Conservation (phyloP, 2,888 invertebrate genomes). For the Caenorhabditis parvicauda region DNA sequence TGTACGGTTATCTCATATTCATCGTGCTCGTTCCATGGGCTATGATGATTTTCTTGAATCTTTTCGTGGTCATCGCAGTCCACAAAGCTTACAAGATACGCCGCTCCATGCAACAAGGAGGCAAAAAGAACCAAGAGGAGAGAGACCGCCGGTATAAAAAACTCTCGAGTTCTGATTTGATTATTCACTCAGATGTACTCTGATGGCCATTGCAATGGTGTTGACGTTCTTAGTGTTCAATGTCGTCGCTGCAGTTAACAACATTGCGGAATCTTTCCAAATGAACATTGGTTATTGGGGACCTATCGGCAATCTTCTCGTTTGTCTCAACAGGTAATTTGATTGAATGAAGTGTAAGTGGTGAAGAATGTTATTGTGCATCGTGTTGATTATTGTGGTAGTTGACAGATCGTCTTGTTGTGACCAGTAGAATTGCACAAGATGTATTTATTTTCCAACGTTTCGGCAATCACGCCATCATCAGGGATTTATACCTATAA, state of each 20-base stretch:
- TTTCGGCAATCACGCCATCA: no score
- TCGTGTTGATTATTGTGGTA: no score
- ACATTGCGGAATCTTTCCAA: conserved; percentile 51
- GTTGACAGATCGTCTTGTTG: no score
- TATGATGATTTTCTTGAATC: conserved; percentile 52
- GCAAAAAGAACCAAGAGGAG: conserved; percentile 43
- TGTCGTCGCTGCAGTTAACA: conserved; percentile 42
- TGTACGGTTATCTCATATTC: conserved; percentile 48
- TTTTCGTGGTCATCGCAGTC: conserved; percentile 48
- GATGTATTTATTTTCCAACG: no score
- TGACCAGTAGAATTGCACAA: no score
- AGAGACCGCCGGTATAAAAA: conserved; percentile 50
- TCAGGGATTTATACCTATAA: no score
- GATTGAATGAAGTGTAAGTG: no score
- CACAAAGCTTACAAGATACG: conserved; percentile 46
- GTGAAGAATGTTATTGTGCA: no score
- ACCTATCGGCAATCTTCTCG: conserved; percentile 52
- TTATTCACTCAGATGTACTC: conserved; percentile 52
- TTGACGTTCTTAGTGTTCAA: conserved; percentile 54
- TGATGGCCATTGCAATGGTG: conserved; percentile 59
- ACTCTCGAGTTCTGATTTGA: no score
- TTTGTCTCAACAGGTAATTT: conserved; percentile 56
- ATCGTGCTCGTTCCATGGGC: conserved; percentile 53
- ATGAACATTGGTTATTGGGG: conserved; percentile 24
- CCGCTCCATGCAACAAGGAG: conserved; percentile 37